A percentile compares a stretch with the other conserved stretches of the same genome.
Evolutionary conservation across 2,113 vertebrate species (phyloP).

Genomic region (Polypterus senegalus): DNA sequence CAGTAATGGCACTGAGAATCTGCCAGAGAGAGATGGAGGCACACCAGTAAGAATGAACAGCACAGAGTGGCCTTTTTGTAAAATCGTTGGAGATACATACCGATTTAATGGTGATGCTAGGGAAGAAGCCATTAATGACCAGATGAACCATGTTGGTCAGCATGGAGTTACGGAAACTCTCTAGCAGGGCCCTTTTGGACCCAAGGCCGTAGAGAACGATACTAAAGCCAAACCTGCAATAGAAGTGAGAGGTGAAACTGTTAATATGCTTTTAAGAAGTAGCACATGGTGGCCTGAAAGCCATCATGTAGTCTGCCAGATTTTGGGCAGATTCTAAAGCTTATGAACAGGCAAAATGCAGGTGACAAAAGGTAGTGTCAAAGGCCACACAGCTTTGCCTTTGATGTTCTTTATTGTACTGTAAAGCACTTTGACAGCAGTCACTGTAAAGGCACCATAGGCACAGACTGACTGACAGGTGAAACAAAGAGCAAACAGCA

Average conservation of each 20-base stretch:
- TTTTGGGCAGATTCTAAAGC: too few species aligned
- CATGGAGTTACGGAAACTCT: conserved; percentile 69
- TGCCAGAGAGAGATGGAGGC: conserved; percentile 26
- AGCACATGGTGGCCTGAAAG: background rate
- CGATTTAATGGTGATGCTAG: conserved; percentile 82
- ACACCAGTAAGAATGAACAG: background rate
- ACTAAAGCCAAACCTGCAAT: conserved; percentile 73
- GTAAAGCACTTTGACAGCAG: too few species aligned
- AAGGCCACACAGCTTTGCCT: too few species aligned
- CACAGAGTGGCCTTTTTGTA: background rate
- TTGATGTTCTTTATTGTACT: too few species aligned
- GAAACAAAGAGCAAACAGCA: too few species aligned
- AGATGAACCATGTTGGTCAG: conserved; percentile 68
- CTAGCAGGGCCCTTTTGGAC: conserved; percentile 80
- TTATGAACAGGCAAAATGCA: too few species aligned
- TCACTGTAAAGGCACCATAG: too few species aligned
- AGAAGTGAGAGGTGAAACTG: background rate
- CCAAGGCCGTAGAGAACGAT: conserved; percentile 86
- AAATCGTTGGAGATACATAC: conserved; percentile 30
- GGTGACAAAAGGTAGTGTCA: too few species aligned
- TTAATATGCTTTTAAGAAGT: background rate
- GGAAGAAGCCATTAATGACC: conserved; percentile 94
- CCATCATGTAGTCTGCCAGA: too few species aligned
- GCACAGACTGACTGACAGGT: too few species aligned
- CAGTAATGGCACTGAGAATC: conserved; percentile 80